Conservation (phyloP, 2,797 vertebrate species). For the Lepus oiostolus region DNA sequence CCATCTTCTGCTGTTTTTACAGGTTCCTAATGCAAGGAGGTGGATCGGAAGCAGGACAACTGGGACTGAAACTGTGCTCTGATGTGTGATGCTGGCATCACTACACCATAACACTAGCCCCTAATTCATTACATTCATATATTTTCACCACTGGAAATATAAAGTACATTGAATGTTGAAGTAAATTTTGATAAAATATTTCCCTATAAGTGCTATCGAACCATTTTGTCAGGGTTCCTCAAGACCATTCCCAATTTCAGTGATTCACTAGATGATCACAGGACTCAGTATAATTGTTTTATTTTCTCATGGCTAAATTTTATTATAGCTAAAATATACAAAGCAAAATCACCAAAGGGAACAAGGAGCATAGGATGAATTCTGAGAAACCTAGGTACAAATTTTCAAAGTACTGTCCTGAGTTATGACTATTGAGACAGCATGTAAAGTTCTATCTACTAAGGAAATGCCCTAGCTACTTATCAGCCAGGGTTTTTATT, state of each 20-base stretch:
- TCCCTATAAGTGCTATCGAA: not conserved
- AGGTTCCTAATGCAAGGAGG: too few relatives aligned
- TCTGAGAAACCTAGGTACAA: not conserved
- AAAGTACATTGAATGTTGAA: slow-evolving; percentile 20
- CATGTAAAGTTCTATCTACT: not conserved
- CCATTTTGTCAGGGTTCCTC: not conserved
- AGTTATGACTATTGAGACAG: not conserved
- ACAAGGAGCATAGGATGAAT: not conserved
- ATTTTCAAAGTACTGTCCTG: not conserved
- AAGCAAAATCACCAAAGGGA: not conserved
- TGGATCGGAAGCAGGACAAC: too few relatives aligned
- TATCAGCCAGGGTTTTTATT: not conserved
- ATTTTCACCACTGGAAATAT: slow-evolving; percentile 46
- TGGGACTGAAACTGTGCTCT: too few relatives aligned
- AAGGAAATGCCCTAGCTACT: not conserved
- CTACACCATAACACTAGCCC: too few relatives aligned
- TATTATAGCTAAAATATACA: not conserved
- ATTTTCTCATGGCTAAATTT: not conserved
- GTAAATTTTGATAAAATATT: not conserved
- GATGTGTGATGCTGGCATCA: too few relatives aligned
- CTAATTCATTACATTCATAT: too few relatives aligned
- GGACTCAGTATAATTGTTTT: not conserved
- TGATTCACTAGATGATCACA: not conserved
- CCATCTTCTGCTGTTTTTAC: too few relatives aligned
- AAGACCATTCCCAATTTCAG: not conserved